phyloP scores from a whole-genome alignment of 1,140 invertebrate genomes.

The Drosophila equinoxialis region DNA sequence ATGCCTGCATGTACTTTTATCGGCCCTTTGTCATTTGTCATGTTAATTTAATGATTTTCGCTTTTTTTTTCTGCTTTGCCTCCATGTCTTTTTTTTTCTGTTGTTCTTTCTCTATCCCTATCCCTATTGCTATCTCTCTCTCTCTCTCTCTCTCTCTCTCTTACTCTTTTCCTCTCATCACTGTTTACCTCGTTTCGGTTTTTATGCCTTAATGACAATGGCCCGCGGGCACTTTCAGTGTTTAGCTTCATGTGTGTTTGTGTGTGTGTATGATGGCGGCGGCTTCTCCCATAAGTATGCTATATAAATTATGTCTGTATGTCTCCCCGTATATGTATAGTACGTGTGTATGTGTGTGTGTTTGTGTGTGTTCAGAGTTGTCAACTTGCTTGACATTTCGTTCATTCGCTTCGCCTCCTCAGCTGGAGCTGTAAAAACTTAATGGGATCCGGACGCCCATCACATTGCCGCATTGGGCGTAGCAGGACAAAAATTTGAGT shows the following conservation, averaged over 20 bases:
- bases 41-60: slow-evolving; percentile 74
- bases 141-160: slow-evolving; percentile 13
- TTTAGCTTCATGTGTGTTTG: background rate
- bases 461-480: slow-evolving; percentile 18
- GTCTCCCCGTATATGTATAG: slow-evolving; percentile 20
- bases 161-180: background rate
- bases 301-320: slow-evolving; percentile 46
- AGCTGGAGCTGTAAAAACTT: slow-evolving; percentile 20
- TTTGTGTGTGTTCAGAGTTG: slow-evolving; percentile 45
- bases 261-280: background rate
- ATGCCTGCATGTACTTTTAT: slow-evolving; percentile 62
- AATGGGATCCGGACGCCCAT: slow-evolving; percentile 14
- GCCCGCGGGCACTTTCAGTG: slow-evolving; percentile 3
- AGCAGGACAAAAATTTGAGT: slow-evolving; percentile 29
- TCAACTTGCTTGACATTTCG: slow-evolving; percentile 38
- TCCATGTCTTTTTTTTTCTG: slow-evolving; percentile 4
- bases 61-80: slow-evolving; percentile 5
- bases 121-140: background rate
- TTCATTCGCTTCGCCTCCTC: slow-evolving; percentile 14
- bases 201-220: slow-evolving; percentile 48
- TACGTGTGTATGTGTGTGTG: too few relatives aligned
- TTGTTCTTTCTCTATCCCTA: background rate
- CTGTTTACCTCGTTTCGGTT: slow-evolving; percentile 32
- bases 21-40: slow-evolving; percentile 70
- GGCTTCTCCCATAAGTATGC: slow-evolving; percentile 24